Base-by-base conservation (phyloP, 2,113 vertebrate genomes). In the Cephalopholis sonnerati region DNA sequence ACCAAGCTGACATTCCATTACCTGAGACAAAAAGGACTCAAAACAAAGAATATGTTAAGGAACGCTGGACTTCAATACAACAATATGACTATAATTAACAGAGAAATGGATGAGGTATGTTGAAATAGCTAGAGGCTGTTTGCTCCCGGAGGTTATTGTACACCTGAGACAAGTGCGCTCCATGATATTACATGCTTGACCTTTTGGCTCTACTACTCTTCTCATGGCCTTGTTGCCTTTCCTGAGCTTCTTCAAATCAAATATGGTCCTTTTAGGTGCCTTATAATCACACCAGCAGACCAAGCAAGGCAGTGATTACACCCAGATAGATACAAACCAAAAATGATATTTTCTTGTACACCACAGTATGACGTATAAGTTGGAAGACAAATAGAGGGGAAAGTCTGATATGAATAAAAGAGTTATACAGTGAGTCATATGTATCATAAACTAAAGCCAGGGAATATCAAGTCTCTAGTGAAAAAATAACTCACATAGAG, bases 61-160 rank as follows among this genome's bases (percentile, higher is more conserved):
- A 95, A 95, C 92, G 81, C 88, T 89, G 91, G 86, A 90, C 94
- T 95, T 95, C 95, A 95, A 95, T 94, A 82, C 92, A 87, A 93
- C 94, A 90, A 96, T 96, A 96, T 95, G 93, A 96, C 96, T 97
- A 94, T 96, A 97, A 97, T 97, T 97, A 97, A 96, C 93, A 92
- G 92, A 95, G 94, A 94, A 93, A 94, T 91, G 93, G 91, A 94
- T 94, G 94, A 78, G 62, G 82, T 61, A 66, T 83, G 89, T 72
- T 88, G 90, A 90, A 93, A 91, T 91, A 87, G 87, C 62, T 69
- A 24, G 48, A 77, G 32, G 80, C 65, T 59, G 72, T 92, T 91
- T 92, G 85, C 92, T 89, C 84, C 84, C 51, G 74, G 81, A 87
- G 91, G 68, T 94, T 88, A 87, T 94, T 96, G 94, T 96, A 91